Conservation (phyloP, 2,797 vertebrate species). For the Apodemus agrarius region DNA sequence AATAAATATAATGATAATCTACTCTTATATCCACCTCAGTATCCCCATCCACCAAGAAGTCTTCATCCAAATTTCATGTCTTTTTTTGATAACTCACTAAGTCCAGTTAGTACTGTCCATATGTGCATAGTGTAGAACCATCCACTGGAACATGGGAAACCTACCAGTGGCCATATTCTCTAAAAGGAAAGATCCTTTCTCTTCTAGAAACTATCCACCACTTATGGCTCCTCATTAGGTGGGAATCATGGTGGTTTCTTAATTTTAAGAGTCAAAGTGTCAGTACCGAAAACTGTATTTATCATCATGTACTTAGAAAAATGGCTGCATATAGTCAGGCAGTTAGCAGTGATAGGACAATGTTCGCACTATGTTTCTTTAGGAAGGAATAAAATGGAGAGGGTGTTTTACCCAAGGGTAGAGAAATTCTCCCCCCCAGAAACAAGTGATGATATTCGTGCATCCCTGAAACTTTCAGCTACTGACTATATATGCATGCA, state of each 20-base stretch:
- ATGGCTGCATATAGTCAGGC: background rate
- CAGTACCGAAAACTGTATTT: background rate
- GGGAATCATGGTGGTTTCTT: background rate
- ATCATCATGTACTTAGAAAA: background rate
- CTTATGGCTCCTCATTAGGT: background rate
- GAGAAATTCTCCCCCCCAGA: background rate
- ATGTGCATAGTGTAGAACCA: background rate
- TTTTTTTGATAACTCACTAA: background rate
- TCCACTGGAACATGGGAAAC: background rate
- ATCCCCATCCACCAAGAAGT: background rate
- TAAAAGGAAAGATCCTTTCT: background rate
- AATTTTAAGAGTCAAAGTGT: background rate
- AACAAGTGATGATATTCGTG: background rate
- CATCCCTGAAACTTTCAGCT: background rate
- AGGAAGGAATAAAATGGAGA: background rate
- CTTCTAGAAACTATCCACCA: background rate
- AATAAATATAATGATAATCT: background rate
- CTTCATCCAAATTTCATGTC: background rate
- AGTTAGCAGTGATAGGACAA: background rate
- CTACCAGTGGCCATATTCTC: background rate
- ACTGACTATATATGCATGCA: background rate
- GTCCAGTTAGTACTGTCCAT: background rate
- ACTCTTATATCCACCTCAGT: background rate
- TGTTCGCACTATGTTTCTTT: background rate
- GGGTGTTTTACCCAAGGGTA: background rate